Conservation (phyloP, 2,888 invertebrate genomes). For the Machimus atricapillus region DNA sequence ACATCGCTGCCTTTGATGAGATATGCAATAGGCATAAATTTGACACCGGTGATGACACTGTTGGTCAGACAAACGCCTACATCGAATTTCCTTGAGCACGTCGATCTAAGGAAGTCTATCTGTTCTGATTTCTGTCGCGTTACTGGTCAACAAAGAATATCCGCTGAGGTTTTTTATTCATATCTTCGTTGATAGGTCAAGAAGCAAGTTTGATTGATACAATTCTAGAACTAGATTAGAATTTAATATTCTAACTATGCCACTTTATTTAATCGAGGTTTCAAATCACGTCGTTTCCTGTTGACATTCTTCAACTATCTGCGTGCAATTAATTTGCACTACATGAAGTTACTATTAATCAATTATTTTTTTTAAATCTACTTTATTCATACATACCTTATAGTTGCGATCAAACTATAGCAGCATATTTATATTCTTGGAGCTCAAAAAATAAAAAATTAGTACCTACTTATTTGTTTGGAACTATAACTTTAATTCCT, state of each 20-base stretch:
- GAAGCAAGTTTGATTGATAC: background rate
- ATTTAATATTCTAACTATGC: constrained; percentile 15
- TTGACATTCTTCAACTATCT: background rate
- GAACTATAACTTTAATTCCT: too few species aligned
- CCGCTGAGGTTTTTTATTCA: background rate
- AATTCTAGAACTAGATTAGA: constrained; percentile 40
- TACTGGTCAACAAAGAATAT: background rate
- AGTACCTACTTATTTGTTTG: too few species aligned
- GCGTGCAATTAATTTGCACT: background rate
- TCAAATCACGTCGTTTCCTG: constrained; percentile 31
- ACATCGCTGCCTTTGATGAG: constrained; percentile 15
- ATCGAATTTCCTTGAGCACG: background rate
- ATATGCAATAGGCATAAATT: constrained; percentile 17
- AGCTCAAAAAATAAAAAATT: too few species aligned
- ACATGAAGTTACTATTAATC: background rate
- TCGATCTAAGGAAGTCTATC: constrained; percentile 39
- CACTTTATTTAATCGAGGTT: background rate
- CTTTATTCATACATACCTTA: too few species aligned
- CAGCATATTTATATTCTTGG: too few species aligned
- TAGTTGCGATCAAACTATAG: too few species aligned
- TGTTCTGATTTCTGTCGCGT: constrained; percentile 34
- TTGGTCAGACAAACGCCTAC: constrained; percentile 1
- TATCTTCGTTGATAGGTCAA: background rate
- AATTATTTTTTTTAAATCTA: too few species aligned
- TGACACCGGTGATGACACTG: constrained; percentile 4